phyloP scores from a whole-genome alignment of 2,888 invertebrate genomes.

The Copidosoma aretas region DNA sequence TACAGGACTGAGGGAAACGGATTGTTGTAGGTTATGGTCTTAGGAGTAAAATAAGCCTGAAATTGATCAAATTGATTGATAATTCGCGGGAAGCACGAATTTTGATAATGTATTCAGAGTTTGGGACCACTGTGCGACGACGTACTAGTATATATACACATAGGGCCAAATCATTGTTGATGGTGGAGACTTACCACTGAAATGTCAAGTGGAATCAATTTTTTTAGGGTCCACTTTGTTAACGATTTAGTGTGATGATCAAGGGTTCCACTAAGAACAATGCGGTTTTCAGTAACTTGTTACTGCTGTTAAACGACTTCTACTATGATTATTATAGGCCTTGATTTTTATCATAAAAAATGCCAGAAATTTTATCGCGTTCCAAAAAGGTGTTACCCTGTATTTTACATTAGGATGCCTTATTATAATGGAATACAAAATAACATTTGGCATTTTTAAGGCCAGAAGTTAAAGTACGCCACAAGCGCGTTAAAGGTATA shows the following conservation, averaged over 20 bases:
- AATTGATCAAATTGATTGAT: too few species aligned
- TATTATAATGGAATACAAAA: conserved; percentile 85
- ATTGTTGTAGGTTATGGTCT: too few species aligned
- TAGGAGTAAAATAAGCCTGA: too few species aligned
- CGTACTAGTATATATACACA: too few species aligned
- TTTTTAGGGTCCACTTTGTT: conserved; percentile 88
- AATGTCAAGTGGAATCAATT: conserved; percentile 83
- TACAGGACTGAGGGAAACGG: too few species aligned
- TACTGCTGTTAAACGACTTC: conserved; percentile 81
- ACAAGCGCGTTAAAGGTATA: conserved; percentile 75
- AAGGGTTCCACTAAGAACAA: conserved; percentile 84
- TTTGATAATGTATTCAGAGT: too few species aligned
- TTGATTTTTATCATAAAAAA: conserved; percentile 74
- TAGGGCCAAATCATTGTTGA: conserved; percentile 65
- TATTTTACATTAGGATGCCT: conserved; percentile 80
- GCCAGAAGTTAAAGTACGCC: conserved; percentile 87
- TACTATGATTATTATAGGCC: conserved; percentile 88
- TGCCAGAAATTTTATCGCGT: conserved; percentile 79
- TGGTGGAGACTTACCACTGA: conserved; percentile 71
- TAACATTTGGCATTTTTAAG: conserved; percentile 84
- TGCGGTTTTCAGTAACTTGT: conserved; percentile 84
- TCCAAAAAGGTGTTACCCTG: conserved; percentile 80
- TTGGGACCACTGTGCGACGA: too few species aligned
- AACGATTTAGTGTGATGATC: conserved; percentile 91
- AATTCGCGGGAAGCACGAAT: too few species aligned